Percentiles rank a stretch among this genome's conserved stretches.
Conservation (phyloP, 2,113 vertebrate species). For the Tragelaphus buxtoni region DNA sequence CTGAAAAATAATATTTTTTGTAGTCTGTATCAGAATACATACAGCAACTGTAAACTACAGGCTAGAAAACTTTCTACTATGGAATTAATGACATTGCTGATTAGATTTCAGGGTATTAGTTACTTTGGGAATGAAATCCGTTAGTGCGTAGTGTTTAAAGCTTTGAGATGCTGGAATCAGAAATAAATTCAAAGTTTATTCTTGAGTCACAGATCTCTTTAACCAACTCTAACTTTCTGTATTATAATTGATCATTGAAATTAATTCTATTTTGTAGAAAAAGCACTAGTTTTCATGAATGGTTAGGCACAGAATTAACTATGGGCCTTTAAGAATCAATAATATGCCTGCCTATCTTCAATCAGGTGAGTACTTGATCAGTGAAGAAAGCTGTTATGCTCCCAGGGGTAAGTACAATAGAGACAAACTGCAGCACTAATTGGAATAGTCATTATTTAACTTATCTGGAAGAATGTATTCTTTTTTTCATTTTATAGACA, state of each 20-base stretch:
- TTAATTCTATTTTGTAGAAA: not conserved
- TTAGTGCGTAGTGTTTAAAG: not conserved
- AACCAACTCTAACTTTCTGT: not conserved
- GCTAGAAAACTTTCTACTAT: not conserved
- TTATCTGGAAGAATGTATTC: not conserved
- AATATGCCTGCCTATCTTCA: not conserved
- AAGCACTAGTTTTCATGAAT: conserved; percentile 25
- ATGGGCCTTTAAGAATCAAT: conserved; percentile 7
- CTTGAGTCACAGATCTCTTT: not conserved
- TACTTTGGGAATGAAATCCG: not conserved
- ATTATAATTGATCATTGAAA: not conserved
- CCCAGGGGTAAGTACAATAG: not conserved
- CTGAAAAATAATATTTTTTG: not conserved
- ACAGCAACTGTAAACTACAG: not conserved
- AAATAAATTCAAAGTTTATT: conserved; percentile 18
- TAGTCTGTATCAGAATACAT: not conserved
- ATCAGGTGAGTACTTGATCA: not conserved
- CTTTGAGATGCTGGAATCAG: not conserved
- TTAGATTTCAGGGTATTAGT: not conserved
- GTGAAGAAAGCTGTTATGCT: conserved; percentile 8
- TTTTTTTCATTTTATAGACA: not conserved
- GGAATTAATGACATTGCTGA: not conserved
- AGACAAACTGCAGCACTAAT: conserved; percentile 41
- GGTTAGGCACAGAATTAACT: not conserved
- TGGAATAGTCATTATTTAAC: not conserved